Conservation (phyloP, 1,140 invertebrate species). For the Danaus melanippus region DNA sequence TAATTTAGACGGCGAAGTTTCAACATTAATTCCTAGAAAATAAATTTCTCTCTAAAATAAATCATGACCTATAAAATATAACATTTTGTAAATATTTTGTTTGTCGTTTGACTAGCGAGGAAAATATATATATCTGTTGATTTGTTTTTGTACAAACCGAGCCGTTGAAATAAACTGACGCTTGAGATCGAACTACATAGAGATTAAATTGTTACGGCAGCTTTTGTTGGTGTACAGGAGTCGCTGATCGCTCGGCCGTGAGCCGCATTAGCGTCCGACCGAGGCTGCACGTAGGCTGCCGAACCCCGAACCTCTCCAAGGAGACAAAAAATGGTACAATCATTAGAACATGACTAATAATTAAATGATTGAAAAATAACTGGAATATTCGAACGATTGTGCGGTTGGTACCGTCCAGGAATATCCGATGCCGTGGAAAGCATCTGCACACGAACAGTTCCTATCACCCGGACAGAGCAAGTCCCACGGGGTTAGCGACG, state of each 20-base stretch:
- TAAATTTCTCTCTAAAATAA: slow-evolving; percentile 7
- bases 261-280: slow-evolving; percentile 41
- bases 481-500: slow-evolving; percentile 35
- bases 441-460: slow-evolving; percentile 3
- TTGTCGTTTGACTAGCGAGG: slow-evolving; percentile 6
- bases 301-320: slow-evolving; percentile 38
- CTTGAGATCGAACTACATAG: slow-evolving; percentile 8
- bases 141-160: too few species aligned
- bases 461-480: slow-evolving; percentile 27
- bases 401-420: slow-evolving; percentile 4
- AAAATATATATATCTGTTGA: too few species aligned
- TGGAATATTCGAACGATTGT: slow-evolving; percentile 5
- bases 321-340: slow-evolving; percentile 48
- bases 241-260: slow-evolving; percentile 33
- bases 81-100: slow-evolving; percentile 16
- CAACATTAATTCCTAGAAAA: too few species aligned
- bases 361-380: slow-evolving; percentile 42
- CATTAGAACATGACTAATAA: slow-evolving; percentile 58
- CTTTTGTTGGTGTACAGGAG: slow-evolving; percentile 6
- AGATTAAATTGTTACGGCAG: slow-evolving; percentile 11
- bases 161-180: not conserved
- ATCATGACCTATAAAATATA: slow-evolving; percentile 14
- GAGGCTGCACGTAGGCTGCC: slow-evolving; percentile 59
- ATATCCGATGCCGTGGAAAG: slow-evolving; percentile 4
- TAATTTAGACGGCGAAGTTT: too few species aligned